A percentile compares a stretch with the other conserved stretches of the same genome.
Evolutionary conservation across 2,113 vertebrate genomes (phyloP).

Genomic region (Hippoglossus stenolepis): DNA sequence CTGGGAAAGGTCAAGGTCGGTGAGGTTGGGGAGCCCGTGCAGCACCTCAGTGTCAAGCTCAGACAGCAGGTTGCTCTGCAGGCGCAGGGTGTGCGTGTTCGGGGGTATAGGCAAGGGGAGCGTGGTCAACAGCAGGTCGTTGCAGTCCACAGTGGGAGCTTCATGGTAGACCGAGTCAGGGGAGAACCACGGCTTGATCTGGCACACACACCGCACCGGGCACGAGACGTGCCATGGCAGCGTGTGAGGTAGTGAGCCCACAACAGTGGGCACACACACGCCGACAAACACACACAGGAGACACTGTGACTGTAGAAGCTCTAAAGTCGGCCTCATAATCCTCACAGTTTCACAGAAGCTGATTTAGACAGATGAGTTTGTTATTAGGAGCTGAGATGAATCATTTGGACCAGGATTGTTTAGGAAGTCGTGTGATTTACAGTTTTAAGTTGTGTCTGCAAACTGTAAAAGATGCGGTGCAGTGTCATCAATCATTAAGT

Average conservation of each 20-base stretch:
- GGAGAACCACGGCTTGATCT: constrained; percentile 95
- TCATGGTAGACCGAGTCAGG: constrained; percentile 90
- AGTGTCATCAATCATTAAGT: constrained; percentile 21
- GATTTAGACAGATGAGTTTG: constrained; percentile 46
- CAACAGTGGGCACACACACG: constrained; percentile 66
- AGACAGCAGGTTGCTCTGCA: constrained; percentile 91
- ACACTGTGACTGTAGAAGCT: constrained; percentile 75
- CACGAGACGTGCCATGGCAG: constrained; percentile 91
- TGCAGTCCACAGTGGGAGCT: constrained; percentile 94
- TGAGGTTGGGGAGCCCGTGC: constrained; percentile 87
- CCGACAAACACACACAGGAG: constrained; percentile 79
- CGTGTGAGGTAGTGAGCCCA: constrained; percentile 80
- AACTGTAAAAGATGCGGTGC: background rate
- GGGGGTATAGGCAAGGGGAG: constrained; percentile 84
- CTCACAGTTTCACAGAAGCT: constrained; percentile 41
- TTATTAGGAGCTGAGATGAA: constrained; percentile 38
- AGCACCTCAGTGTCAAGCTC: constrained; percentile 82
- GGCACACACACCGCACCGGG: constrained; percentile 87
- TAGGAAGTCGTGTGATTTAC: background rate
- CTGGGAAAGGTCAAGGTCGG: constrained; percentile 93
- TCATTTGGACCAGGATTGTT: constrained; percentile 43
- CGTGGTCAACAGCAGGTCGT: constrained; percentile 86
- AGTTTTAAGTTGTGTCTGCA: constrained; percentile 4
- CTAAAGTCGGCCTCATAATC: constrained; percentile 74
- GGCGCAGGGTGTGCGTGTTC: constrained; percentile 89